Percentiles rank a stretch among this genome's conserved stretches.
These are phyloP conservation scores for Scartelaos histophorus DNA, from an alignment of 2,113 vertebrate genomes.

Conservation along the genomic window DNA sequence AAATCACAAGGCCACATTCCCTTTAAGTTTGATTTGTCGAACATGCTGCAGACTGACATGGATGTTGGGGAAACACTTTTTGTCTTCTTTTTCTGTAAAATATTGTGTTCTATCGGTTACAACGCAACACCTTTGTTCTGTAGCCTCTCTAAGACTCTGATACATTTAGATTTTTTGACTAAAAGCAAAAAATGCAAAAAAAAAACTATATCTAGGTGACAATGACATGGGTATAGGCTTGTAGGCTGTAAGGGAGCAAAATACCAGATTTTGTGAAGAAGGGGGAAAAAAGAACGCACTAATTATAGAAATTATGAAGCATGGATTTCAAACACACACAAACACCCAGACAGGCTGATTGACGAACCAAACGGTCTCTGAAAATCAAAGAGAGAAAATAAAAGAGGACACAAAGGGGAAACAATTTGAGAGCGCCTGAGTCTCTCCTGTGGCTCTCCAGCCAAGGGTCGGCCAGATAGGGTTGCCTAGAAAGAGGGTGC, in stretches of 20 bases:
- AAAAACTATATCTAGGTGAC: not conserved
- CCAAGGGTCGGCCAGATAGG: slow-evolving; percentile 77
- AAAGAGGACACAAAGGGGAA: slow-evolving; percentile 71
- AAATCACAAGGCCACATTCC: slow-evolving; percentile 58
- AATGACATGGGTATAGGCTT: not conserved
- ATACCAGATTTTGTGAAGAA: slow-evolving; percentile 55
- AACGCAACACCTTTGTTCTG: slow-evolving; percentile 53
- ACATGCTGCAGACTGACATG: slow-evolving; percentile 71
- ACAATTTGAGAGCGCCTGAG: slow-evolving; percentile 78
- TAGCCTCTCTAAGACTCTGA: slow-evolving; percentile 54
- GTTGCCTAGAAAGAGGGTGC: slow-evolving; percentile 80
- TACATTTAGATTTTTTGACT: slow-evolving; percentile 41
- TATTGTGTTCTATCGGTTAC: slow-evolving; percentile 30
- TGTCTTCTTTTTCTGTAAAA: slow-evolving; percentile 10
- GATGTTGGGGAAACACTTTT: slow-evolving; percentile 63
- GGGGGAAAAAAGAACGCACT: slow-evolving; percentile 60
- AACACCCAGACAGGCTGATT: slow-evolving; percentile 70
- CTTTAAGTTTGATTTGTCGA: slow-evolving; percentile 75
- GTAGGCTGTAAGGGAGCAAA: slow-evolving; percentile 47
- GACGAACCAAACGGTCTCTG: slow-evolving; percentile 76
- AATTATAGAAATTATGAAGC: slow-evolving; percentile 76
- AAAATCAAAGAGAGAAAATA: slow-evolving; percentile 78
- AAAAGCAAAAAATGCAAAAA: not conserved
- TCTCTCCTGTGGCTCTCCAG: slow-evolving; percentile 74
- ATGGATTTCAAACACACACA: slow-evolving; percentile 70